phyloP scores from a whole-genome alignment of 1,140 invertebrate species.

The Arion vulgaris region DNA sequence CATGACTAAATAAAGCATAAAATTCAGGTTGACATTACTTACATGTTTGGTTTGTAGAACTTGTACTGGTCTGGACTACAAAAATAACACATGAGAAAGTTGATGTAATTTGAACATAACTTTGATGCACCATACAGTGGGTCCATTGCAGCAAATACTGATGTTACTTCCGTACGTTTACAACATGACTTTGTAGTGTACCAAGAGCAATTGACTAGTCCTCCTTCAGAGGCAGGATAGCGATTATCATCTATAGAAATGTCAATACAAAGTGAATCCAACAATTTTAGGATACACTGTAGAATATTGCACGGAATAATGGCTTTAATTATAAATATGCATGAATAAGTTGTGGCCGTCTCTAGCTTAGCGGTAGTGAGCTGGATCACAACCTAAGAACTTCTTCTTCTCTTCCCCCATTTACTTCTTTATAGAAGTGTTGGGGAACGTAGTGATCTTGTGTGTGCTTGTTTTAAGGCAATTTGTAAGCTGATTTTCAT shows the following conservation, averaged over 20 bases:
- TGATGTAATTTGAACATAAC: conserved; percentile 68
- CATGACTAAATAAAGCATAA: too few species aligned
- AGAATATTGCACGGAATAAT: too few species aligned
- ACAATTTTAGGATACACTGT: too few species aligned
- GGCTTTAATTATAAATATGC: too few species aligned
- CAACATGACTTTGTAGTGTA: conserved; percentile 70
- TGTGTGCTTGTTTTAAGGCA: too few species aligned
- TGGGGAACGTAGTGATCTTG: too few species aligned
- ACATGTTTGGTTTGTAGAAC: conserved; percentile 65
- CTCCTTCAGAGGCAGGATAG: conserved; percentile 56
- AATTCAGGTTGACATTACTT: conserved; percentile 19
- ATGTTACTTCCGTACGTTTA: conserved; percentile 73
- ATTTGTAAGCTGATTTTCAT: too few species aligned
- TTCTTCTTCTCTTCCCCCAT: too few species aligned
- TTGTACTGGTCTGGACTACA: conserved; percentile 71
- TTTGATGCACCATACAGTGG: conserved; percentile 65
- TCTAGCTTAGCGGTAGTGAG: conserved; percentile 51
- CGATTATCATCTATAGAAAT: conserved; percentile 62
- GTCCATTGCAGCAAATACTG: conserved; percentile 72
- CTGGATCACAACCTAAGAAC: too few species aligned
- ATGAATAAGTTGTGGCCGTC: too few species aligned
- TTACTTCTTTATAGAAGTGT: too few species aligned
- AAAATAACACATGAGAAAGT: conserved; percentile 74
- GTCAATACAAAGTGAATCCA: conserved; percentile 25
- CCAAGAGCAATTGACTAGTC: conserved; percentile 73